Evolutionary conservation across 2,113 vertebrate genomes (phyloP), one percentile per base, ranked within the genome.

Genomic region (Peromyscus californicus): DNA sequence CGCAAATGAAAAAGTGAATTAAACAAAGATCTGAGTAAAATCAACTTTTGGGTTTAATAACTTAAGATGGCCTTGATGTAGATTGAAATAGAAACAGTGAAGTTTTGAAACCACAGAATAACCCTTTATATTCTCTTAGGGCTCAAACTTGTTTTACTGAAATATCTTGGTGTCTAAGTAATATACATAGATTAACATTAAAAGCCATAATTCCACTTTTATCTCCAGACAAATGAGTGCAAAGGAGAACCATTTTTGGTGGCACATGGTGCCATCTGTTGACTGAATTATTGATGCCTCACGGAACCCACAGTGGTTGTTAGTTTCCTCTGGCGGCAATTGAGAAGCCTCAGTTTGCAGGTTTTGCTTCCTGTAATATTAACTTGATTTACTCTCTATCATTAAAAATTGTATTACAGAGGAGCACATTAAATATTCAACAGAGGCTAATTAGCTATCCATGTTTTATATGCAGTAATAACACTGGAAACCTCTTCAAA

Each of bases 321-420:
- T 63, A 91, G 79, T 90, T 74, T 95, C 95, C 97, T 88, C 96
- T 90, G 87, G 51, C 83, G 67, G 95, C 15, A 54, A 95, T 93
- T 97, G 94, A 94, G 92, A 95, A 91, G 70, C 84, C 87, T 0
- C 0, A 24, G 57, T 84, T 94, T 54, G 95, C 75, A 96, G 67
- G 65, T 89, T 90, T 22, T 42, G 88, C 84, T 93, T 74, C 93
- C 91, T 91, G 89, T 45, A 70, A 96, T 97, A 94, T 42, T 96
- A 93, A 93, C 97, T 90, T 97, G 95, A 94, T 98, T 95, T 98
- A 97, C 80, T 93, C 0, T 90, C 91, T 95, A 97, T 86, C 95
- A 97, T 94, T 97, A 97, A 97, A 85, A 97, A 91, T 39, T 82
- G 57, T 65, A 97, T 59, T 26, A 16, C 10, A 95, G 95, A 86